A percentile compares a stretch with the other conserved stretches of the same genome.
Conservation (phyloP, 2,797 vertebrate species). For the Rhinella marina region DNA sequence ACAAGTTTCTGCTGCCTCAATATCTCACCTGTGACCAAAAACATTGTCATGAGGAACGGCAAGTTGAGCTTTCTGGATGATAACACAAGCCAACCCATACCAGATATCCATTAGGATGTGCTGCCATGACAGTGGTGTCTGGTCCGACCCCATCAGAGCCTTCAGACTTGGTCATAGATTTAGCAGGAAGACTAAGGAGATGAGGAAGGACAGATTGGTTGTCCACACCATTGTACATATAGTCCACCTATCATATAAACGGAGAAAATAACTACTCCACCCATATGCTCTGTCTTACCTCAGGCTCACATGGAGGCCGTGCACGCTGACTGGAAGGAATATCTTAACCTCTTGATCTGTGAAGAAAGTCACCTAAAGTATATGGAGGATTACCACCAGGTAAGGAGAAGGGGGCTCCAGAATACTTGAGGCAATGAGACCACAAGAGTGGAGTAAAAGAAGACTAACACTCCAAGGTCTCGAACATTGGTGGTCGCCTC, state of each 20-base stretch:
- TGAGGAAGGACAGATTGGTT: background rate
- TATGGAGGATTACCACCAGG: slow-evolving; percentile 98
- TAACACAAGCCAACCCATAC: background rate
- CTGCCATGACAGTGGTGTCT: background rate
- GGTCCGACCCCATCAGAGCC: background rate
- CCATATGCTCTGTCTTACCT: background rate
- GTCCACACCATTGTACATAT: background rate
- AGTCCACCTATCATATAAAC: background rate
- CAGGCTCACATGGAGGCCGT: slow-evolving; percentile 96
- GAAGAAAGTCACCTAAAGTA: slow-evolving; percentile 98
- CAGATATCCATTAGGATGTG: background rate
- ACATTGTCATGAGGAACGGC: background rate
- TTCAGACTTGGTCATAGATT: background rate
- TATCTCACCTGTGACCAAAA: background rate
- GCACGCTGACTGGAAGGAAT: slow-evolving; percentile 96
- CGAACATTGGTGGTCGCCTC: background rate
- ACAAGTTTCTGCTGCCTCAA: background rate
- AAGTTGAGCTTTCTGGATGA: background rate
- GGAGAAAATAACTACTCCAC: background rate
- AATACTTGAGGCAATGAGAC: background rate
- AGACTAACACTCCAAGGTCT: background rate
- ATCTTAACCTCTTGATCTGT: slow-evolving; percentile 96
- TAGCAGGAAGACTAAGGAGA: background rate
- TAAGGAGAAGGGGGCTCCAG: slow-evolving; percentile 62
- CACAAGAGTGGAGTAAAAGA: no score